Conservation (phyloP, 2,113 vertebrate genomes). For the Dinomys branickii region DNA sequence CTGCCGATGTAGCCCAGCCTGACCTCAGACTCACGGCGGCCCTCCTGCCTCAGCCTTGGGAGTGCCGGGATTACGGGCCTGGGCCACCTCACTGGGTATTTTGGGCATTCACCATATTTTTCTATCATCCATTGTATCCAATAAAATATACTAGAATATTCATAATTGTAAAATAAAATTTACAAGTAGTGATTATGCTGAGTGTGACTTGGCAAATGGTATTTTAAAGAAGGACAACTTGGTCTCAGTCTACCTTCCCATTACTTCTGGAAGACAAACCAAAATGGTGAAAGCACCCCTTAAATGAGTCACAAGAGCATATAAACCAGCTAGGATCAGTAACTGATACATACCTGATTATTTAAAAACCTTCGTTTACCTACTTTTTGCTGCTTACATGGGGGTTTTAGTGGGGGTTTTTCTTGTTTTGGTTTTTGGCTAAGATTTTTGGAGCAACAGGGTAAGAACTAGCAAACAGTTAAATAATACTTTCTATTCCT, state of each 20-base stretch:
- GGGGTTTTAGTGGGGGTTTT: neutral
- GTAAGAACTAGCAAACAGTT: neutral
- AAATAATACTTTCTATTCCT: neutral
- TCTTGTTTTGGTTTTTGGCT: conserved; percentile 40
- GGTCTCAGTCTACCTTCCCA: neutral
- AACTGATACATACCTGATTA: neutral
- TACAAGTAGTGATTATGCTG: neutral
- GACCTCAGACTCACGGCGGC: neutral
- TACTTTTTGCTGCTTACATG: neutral
- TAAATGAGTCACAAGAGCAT: neutral
- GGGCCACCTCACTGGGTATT: neutral
- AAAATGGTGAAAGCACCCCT: neutral
- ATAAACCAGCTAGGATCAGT: neutral
- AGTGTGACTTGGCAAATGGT: neutral
- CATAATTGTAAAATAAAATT: neutral
- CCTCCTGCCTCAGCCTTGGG: neutral
- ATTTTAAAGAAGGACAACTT: neutral
- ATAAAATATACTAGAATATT: neutral
- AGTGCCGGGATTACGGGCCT: neutral
- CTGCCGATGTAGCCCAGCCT: neutral
- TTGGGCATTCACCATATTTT: neutral
- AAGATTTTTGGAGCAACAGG: conserved; percentile 38
- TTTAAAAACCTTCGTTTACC: conserved; percentile 26
- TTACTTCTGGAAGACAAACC: neutral
- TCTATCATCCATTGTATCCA: neutral